Percentiles rank a stretch among this genome's conserved stretches.
phyloP scores from a whole-genome alignment of 2,888 invertebrate species.

The Noctua fimbriata region DNA sequence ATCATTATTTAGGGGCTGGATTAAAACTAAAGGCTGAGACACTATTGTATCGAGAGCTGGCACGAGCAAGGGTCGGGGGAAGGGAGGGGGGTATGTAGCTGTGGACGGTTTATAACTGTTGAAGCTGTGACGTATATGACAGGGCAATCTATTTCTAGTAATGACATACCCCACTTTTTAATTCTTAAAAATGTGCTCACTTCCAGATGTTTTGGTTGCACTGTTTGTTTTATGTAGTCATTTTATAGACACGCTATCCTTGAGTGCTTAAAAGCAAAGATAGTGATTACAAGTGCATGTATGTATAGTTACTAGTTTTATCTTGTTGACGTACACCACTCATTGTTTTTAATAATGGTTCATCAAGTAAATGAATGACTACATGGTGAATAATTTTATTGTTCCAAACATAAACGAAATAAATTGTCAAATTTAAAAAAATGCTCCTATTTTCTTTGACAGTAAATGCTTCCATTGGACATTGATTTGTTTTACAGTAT shows the following conservation, averaged over 20 bases:
- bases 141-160: background rate
- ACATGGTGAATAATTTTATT: slow-evolving; percentile 35
- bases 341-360: slow-evolving; percentile 51
- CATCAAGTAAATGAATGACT: slow-evolving; percentile 27
- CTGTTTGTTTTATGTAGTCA: slow-evolving; percentile 47
- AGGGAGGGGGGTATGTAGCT: background rate
- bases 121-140: background rate
- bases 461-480: background rate
- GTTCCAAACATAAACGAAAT: background rate
- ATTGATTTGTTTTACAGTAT: background rate
- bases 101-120: background rate
- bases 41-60: no score
- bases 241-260: slow-evolving; percentile 31
- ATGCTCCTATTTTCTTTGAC: background rate
- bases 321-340: slow-evolving; percentile 48
- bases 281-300: slow-evolving; percentile 27
- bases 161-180: background rate
- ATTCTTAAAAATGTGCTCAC: slow-evolving; percentile 8
- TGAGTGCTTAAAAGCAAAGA: slow-evolving; percentile 38
- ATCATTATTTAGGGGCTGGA: no score
- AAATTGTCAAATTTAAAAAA: background rate
- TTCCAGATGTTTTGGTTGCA: slow-evolving; percentile 20
- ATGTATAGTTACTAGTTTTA: slow-evolving; percentile 39
- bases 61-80: no score
- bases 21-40: no score